Base-by-base conservation (phyloP, 2,113 vertebrate genomes). In the Tor tambroides region DNA sequence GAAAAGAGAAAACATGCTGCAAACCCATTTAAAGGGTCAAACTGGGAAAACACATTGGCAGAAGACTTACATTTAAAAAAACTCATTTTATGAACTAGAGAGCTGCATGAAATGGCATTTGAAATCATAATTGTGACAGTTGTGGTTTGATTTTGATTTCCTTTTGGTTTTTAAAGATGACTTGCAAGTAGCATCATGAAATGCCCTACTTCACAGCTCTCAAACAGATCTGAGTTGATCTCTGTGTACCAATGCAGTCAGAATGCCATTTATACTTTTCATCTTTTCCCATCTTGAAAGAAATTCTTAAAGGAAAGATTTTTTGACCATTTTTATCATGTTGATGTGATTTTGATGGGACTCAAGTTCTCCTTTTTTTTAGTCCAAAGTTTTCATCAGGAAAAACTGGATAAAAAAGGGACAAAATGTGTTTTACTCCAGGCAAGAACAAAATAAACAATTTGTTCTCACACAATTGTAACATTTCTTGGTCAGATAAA, bases 1-100 rank as follows among this genome's bases (percentile, higher is more conserved):
- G 93, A 94, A 95, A 96, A 91, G 26, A 28, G 26, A 89, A 91
- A 91, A 84, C 91, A 94, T 95, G 95, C 97, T 98, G 97, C 96
- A 96, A 95, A 94, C 92, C 93, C 93, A 95, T 93, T 87, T 1
- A 94, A 95, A 95, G 92, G 94, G 89, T 95, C 92, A 94, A 26
- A 76, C 74, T n/a, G 6, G 6, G 11, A 38, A 72, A 72, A 72
- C 4, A 3, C 10, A 76, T 49, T 17, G 72, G 6, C n/a, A 28
- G 9, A 76, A 49, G 12, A 1, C 41, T 7, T 46, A 4, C 5
- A 26, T n/a, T 41, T 43, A 9, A 41, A 38, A n/a, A 41, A 75
- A 46, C 2, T 6, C 2, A 43, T 46, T 75, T 46, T 14, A 43
- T 75, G 23, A 46, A 26, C 12, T 46, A 46, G 11, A 46, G 5